Percentiles rank a stretch among this genome's conserved stretches.
Conservation (phyloP, 2,888 invertebrate species). For the Conomelus anceps region DNA sequence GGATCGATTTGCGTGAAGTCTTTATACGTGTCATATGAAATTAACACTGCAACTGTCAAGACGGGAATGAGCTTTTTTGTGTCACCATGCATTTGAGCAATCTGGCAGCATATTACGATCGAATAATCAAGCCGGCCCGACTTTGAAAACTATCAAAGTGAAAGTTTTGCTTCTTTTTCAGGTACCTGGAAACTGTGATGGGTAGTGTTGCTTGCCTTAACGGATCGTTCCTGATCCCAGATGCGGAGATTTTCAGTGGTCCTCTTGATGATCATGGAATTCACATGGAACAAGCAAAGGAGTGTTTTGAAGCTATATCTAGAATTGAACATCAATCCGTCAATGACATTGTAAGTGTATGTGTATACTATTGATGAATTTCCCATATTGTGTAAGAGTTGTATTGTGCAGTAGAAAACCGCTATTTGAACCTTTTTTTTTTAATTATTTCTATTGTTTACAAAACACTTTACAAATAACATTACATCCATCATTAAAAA, state of each 20-base stretch:
- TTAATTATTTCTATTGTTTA: too few relatives aligned
- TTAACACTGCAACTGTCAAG: too few relatives aligned
- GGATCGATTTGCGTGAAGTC: too few relatives aligned
- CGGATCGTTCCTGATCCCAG: constrained; percentile 67
- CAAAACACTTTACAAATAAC: too few relatives aligned
- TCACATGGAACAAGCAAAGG: constrained; percentile 58
- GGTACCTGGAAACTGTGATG: constrained; percentile 77
- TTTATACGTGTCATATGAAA: too few relatives aligned
- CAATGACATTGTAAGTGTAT: constrained; percentile 23
- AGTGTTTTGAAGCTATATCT: constrained; percentile 62
- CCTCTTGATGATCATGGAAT: constrained; percentile 75
- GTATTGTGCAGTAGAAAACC: too few relatives aligned
- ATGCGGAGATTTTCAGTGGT: constrained; percentile 69
- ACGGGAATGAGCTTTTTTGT: too few relatives aligned
- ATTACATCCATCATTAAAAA: too few relatives aligned
- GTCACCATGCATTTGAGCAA: too few relatives aligned
- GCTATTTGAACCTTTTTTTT: too few relatives aligned
- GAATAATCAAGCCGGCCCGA: too few relatives aligned
- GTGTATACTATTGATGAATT: background rate
- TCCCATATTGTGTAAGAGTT: background rate
- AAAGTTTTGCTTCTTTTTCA: constrained; percentile 38
- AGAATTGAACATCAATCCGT: constrained; percentile 39
- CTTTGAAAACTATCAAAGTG: background rate
- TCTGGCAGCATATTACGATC: too few relatives aligned
- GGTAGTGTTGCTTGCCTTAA: constrained; percentile 81